These are phyloP conservation scores for Nebria ingens DNA, from an alignment of 1,140 invertebrate species.

Conservation along the genomic window DNA sequence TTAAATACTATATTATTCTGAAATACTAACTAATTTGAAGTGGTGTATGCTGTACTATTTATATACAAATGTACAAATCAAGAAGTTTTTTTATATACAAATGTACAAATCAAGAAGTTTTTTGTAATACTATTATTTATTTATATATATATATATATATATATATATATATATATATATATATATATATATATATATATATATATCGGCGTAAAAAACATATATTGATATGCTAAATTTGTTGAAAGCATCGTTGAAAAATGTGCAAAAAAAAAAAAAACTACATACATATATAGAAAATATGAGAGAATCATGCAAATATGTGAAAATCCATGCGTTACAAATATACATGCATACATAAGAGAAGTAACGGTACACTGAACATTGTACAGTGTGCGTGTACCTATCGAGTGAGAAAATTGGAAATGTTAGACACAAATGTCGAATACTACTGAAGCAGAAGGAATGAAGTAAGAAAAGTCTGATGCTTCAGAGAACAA, in stretches of 20 bases:
- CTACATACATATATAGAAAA: too few relatives aligned
- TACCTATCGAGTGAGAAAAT: not conserved
- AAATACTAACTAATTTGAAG: too few relatives aligned
- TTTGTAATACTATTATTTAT: too few relatives aligned
- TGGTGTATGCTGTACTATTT: too few relatives aligned
- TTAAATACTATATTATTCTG: too few relatives aligned
- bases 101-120: too few relatives aligned
- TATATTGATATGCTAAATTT: not conserved
- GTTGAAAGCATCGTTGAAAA: not conserved
- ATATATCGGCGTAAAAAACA: not conserved
- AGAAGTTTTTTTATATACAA: too few relatives aligned
- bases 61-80: too few relatives aligned
- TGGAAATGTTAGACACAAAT: not conserved
- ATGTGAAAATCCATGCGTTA: slow-evolving; percentile 1
- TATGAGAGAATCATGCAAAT: slow-evolving; percentile 7
- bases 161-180: too few relatives aligned
- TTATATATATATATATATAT: too few relatives aligned
- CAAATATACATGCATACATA: slow-evolving; percentile 1
- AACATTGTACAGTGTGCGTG: not conserved
- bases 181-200: too few relatives aligned
- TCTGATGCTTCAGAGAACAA: too few relatives aligned
- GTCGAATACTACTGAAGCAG: not conserved
- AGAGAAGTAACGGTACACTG: not conserved
- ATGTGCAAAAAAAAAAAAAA: not conserved
- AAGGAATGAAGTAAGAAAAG: not conserved